Evolutionary conservation across 1,140 invertebrate genomes (phyloP).

Genomic region (Delia radicum): DNA sequence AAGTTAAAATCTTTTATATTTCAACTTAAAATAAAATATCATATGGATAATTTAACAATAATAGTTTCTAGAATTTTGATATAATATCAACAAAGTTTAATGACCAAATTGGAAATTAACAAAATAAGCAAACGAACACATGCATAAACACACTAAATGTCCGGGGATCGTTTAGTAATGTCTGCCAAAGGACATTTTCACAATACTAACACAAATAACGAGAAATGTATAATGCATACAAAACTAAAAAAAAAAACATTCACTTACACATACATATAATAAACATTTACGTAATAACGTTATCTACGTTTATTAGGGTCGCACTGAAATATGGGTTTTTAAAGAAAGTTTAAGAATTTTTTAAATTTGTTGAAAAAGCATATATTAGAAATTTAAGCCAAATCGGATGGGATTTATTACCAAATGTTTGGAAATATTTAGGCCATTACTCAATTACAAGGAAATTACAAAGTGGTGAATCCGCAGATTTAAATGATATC

Average conservation of each 20-base stretch:
- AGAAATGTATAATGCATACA: background rate
- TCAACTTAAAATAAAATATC: background rate
- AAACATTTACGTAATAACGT: background rate
- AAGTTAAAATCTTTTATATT: background rate
- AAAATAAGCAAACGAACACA: background rate
- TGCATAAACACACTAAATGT: background rate
- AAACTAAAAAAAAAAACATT: background rate
- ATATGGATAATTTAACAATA: background rate
- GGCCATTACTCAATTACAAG: too few species aligned
- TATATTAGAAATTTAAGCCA: too few species aligned
- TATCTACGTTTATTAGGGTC: background rate
- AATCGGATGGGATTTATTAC: too few species aligned
- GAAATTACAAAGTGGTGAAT: too few species aligned
- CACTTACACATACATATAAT: background rate
- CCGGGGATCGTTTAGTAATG: background rate
- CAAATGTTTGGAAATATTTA: too few species aligned
- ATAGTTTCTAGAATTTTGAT: too few species aligned
- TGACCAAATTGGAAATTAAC: background rate
- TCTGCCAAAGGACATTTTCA: constrained; percentile 1
- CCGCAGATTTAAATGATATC: too few species aligned
- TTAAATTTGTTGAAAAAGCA: too few species aligned
- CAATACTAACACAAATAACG: background rate
- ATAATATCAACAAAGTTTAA: background rate
- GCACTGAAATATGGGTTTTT: background rate
- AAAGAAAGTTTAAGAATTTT: too few species aligned